Conservation (phyloP, 2,113 vertebrate species). For the Plecotus auritus region DNA sequence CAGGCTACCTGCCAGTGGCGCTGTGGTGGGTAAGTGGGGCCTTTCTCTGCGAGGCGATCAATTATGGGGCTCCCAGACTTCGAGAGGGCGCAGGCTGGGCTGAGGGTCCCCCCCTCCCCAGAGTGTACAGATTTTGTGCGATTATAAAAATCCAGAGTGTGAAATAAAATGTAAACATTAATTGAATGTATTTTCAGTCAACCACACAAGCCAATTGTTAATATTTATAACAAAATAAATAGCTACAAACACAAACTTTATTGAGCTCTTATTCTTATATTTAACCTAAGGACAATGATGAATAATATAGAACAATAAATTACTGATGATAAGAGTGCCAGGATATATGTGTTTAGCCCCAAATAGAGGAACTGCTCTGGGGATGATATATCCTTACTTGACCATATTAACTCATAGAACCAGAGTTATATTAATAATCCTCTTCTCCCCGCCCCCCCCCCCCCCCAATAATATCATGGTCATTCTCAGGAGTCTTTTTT, state of each 20-base stretch:
- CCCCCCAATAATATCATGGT: not conserved
- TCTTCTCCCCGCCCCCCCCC: rapidly evolving
- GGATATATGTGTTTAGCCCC: not conserved
- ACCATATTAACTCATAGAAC: not conserved
- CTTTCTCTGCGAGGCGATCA: no score
- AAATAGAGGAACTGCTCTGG: not conserved
- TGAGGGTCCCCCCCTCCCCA: no score
- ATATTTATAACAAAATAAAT: not conserved
- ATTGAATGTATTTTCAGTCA: not conserved
- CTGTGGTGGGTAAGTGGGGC: no score
- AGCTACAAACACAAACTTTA: not conserved
- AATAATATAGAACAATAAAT: not conserved
- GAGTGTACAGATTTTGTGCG: no score
- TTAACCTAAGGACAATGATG: not conserved
- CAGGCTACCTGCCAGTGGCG: no score
- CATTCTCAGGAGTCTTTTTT: not conserved
- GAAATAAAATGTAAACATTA: not conserved
- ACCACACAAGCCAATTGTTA: not conserved
- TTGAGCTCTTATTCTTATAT: not conserved
- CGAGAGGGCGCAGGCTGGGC: no score
- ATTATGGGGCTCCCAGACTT: no score
- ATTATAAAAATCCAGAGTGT: not conserved
- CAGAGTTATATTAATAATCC: not conserved
- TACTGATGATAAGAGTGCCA: not conserved
- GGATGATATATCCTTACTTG: not conserved